Evolutionary conservation across 23 tunicate species (phyloP), one percentile per base, ranked within the genome.

Genomic region (Diplosoma virens): DNA sequence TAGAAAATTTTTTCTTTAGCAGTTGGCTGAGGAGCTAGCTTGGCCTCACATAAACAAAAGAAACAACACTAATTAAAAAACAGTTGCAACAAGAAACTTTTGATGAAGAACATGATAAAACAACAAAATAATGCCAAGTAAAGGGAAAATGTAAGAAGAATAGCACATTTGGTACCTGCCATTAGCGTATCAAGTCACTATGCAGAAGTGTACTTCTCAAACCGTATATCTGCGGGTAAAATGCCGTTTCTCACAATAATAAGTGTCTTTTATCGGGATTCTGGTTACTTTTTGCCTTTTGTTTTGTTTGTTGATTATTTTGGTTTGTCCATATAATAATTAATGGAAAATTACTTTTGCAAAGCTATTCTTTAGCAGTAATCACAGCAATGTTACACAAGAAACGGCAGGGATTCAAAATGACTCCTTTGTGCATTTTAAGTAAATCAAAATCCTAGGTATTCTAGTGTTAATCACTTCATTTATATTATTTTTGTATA

Each of bases 121-220:
- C 30, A 36, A 63, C 70, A 63, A 63, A 63, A 63, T 63, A 63
- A 11, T 63, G 70, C 70, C 70, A 63, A 63, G 70, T 29, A 36
- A 63, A 63, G 9, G 36, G 35, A 4, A 20, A 55, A 55, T 55
- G 24, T 20, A 55, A 55, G 24, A n/a, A 55, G 24, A 55, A 55
- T 55, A 11, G 35, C 70, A 29, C 70, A 26, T 4, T 63, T 4
- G 70, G 35, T 36, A 63, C 70, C 35, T 63, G 70, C 20, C 16
- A 63, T 63, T 34, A 63, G 35, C 30, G 70, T 30, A 63, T 11
- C 70, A 63, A 63, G 5, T 63, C 70, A 30, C 36, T 63, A 36
- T 63, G 70, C 70, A 20, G 35, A 63, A 63, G 70, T 63, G 70
- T 63, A 63, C 70, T 63, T 34, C 70, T 63, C 27, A 63, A 30